Conservation (phyloP, 2,113 vertebrate species). For the Tauraco erythrolophus region DNA sequence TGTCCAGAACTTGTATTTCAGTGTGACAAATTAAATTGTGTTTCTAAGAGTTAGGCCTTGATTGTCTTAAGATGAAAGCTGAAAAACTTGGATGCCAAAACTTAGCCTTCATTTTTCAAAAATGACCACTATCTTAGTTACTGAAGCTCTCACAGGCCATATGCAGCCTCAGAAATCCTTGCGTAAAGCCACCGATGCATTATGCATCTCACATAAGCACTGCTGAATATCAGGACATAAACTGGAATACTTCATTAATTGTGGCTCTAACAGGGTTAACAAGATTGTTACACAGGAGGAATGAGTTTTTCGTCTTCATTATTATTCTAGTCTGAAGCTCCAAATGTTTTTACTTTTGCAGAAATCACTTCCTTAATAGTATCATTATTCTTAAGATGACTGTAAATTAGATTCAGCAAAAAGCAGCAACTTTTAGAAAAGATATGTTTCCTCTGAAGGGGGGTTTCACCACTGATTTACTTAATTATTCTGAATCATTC, state of each 20-base stretch:
- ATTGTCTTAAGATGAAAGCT: background rate
- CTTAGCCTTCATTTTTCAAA: background rate
- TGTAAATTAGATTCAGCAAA: conserved; percentile 71
- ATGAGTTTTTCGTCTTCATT: background rate
- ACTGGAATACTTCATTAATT: background rate
- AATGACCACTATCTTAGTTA: background rate
- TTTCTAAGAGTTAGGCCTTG: background rate
- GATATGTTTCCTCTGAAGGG: conserved; percentile 26
- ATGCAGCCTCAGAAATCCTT: background rate
- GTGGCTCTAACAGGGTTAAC: background rate
- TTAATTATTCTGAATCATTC: conserved; percentile 70
- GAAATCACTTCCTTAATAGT: conserved; percentile 66
- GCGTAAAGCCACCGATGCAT: background rate
- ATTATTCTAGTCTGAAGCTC: conserved; percentile 7
- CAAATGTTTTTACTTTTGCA: conserved; percentile 58
- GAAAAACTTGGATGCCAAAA: background rate
- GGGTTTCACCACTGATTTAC: conserved; percentile 45
- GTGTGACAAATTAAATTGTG: background rate
- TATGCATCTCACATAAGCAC: background rate
- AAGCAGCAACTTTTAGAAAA: conserved; percentile 67
- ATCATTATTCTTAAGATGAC: conserved; percentile 59
- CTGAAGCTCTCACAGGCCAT: background rate
- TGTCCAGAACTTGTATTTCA: background rate
- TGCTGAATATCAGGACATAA: background rate
- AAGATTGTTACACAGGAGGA: background rate